These are phyloP conservation scores for Tolypeutes matacus DNA, from an alignment of 2,797 vertebrate species.

Conservation along the genomic window DNA sequence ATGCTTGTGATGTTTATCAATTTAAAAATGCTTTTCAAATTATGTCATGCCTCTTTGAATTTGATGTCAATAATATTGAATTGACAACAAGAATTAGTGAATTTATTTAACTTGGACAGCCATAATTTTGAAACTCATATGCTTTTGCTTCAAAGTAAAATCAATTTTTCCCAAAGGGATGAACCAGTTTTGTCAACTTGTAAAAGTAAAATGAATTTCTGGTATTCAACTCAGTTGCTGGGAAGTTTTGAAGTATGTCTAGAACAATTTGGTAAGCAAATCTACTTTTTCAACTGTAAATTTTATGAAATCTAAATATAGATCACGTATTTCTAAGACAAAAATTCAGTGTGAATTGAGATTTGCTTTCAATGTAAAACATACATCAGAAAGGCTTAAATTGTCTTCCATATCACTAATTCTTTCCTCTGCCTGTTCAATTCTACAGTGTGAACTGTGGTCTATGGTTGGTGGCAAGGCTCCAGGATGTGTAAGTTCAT, in stretches of 20 bases:
- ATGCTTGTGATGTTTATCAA: not conserved
- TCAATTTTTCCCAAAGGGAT: not conserved
- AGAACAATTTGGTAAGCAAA: not conserved
- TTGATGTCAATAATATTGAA: not conserved
- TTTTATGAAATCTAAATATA: constrained; percentile 45
- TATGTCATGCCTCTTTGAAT: not conserved
- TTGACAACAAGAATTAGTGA: not conserved
- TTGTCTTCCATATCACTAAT: no score
- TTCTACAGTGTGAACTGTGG: no score
- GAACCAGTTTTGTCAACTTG: not conserved
- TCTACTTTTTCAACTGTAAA: not conserved
- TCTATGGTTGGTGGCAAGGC: no score
- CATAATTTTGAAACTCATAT: not conserved
- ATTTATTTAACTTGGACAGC: not conserved
- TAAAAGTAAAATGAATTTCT: not conserved
- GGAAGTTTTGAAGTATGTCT: constrained; percentile 16
- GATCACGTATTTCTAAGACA: not conserved
- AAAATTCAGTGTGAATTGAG: not conserved
- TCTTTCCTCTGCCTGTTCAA: no score
- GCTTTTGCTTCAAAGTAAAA: constrained; percentile 17
- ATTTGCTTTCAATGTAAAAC: not conserved
- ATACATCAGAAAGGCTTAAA: not conserved
- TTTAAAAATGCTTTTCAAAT: not conserved
- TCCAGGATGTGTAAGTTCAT: no score
- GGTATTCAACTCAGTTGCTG: not conserved